Evolutionary conservation across 2,888 invertebrate species (phyloP).

Genomic region (Lumbricus terrestris): DNA sequence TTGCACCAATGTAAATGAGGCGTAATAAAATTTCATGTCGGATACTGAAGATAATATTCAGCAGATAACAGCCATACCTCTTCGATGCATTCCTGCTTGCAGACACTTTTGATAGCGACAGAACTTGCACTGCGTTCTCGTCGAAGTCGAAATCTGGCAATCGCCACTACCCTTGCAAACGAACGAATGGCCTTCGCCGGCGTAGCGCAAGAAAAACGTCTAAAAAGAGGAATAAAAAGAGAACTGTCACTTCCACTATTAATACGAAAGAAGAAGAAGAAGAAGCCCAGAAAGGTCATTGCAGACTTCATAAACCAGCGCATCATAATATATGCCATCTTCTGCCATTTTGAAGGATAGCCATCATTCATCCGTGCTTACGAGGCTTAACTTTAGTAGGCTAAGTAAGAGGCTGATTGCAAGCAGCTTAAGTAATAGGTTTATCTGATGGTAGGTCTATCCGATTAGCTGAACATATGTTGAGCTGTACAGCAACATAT

Average conservation of each 20-base stretch:
- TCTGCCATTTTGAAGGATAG: too few relatives aligned
- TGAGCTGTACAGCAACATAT: too few relatives aligned
- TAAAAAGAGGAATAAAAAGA: constrained; percentile 20
- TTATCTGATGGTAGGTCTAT: too few relatives aligned
- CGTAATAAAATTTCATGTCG: not conserved
- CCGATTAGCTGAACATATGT: too few relatives aligned
- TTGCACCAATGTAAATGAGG: not conserved
- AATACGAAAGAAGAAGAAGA: not conserved
- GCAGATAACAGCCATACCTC: constrained; percentile 44
- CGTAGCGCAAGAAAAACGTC: constrained; percentile 41
- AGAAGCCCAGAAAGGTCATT: not conserved
- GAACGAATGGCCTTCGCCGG: constrained; percentile 34
- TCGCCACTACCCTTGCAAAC: constrained; percentile 34
- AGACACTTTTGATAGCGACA: constrained; percentile 56
- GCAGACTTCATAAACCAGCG: not conserved
- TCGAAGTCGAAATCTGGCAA: constrained; percentile 52
- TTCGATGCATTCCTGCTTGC: constrained; percentile 55
- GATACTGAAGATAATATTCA: not conserved
- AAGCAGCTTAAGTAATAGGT: too few relatives aligned
- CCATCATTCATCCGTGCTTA: too few relatives aligned
- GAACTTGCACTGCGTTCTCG: constrained; percentile 56
- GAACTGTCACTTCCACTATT: not conserved
- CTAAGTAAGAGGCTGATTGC: too few relatives aligned
- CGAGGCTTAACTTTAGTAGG: too few relatives aligned
- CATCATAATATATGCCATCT: too few relatives aligned